Base-by-base conservation (phyloP, 2,113 vertebrate species). In the Tenebrosternarchus preto region DNA sequence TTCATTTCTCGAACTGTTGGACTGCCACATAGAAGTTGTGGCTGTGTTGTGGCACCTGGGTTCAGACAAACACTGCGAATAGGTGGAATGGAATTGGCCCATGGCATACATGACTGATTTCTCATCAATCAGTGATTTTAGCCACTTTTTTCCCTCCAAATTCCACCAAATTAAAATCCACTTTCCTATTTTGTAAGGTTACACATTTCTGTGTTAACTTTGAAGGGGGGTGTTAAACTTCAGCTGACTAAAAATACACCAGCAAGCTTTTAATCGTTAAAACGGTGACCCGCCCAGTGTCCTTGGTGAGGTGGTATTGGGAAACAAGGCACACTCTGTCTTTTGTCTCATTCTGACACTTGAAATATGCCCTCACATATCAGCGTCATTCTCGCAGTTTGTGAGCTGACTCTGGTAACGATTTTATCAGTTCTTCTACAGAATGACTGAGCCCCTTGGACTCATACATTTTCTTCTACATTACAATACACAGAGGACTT, bases 251-350 rank as follows among this genome's bases (percentile, higher is more conserved):
- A n/a, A 70, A 78, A 77, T 67, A 67, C 11, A 9, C 4, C 25
- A 76, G 22, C 17, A 12, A 27, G 60, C 5, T 50, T 27, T 43
- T 22, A 20, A n/a, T n/a, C 20, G 20, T 69, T 8, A 69, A 53
- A 78, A 69, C 77, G 71, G 20, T 79, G 76, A 70, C 33, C 63
- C 25, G 4, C 27, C 60, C 36, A 71, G 66, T 29, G 5, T 55
- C 24, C 19, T 29, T 27, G 27, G 33, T 1, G 24, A 17, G 25
- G 22, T 31, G 39, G 29, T 60, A 5, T 17, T 57, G 67, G 50
- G 29, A 73, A 57, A 75, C 63, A 71, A 46, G 57, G 15, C 25
- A 29, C 11, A 25, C 50, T 53, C 39, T 80, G 46, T 76, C 31
- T 22, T 24, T n/a, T 33, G 46, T 29, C 56, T 57, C 17, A 11